Conservation (phyloP, 2,888 invertebrate genomes). For the Lasioglossum marginatum region DNA sequence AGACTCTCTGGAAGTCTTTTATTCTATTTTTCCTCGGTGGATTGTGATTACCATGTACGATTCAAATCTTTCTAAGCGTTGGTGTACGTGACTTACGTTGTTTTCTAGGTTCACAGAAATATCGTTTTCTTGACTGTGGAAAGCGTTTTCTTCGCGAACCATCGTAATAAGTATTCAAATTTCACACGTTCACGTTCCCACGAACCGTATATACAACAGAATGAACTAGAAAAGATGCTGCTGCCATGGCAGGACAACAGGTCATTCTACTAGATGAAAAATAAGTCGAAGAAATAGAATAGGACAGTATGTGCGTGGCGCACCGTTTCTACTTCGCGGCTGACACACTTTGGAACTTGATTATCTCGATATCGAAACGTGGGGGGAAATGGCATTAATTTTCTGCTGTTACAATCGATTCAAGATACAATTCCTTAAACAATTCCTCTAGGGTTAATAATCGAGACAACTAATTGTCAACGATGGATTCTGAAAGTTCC, state of each 20-base stretch:
- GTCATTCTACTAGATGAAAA: not conserved
- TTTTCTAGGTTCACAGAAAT: not conserved
- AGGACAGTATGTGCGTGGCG: not conserved
- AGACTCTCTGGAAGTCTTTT: not conserved
- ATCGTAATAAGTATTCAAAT: not conserved
- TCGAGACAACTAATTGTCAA: not conserved
- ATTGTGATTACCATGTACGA: not conserved
- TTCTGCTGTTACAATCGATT: not conserved
- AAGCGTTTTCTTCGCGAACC: not conserved
- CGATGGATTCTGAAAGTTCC: not conserved
- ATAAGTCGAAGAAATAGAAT: not conserved
- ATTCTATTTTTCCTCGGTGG: not conserved
- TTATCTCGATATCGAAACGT: not conserved
- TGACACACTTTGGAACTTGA: not conserved
- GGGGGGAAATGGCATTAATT: not conserved
- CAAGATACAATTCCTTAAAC: too few relatives aligned
- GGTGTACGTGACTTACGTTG: not conserved
- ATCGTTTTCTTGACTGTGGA: not conserved
- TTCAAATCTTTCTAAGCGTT: not conserved
- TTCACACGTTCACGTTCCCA: constrained; percentile 13
- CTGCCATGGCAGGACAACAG: not conserved
- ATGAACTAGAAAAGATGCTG: constrained; percentile 1
- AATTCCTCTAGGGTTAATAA: too few relatives aligned
- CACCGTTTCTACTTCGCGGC: not conserved
- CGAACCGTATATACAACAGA: not conserved